Conservation (phyloP, 1,140 invertebrate genomes). For the Pseudomyrmex concolor region DNA sequence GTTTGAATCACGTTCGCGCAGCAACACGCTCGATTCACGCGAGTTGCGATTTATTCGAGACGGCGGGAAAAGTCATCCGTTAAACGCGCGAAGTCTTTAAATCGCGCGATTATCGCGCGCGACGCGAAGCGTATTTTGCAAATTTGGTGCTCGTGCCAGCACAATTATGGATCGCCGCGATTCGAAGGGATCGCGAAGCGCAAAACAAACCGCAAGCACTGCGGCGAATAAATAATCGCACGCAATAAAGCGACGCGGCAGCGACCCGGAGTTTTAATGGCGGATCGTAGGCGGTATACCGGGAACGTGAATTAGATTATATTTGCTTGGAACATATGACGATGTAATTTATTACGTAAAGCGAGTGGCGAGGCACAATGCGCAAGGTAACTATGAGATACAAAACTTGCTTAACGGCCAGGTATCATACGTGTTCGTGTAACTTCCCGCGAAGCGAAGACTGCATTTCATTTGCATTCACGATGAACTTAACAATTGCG, state of each 20-base stretch:
- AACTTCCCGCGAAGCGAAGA: neutral
- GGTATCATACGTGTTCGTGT: neutral
- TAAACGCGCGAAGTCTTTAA: neutral
- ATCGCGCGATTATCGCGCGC: conserved; percentile 1
- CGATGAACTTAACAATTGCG: conserved; percentile 33
- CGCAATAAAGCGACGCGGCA: conserved; percentile 18
- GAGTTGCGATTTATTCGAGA: conserved; percentile 30
- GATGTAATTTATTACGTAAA: conserved; percentile 43
- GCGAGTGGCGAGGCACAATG: conserved; percentile 13
- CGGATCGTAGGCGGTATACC: conserved; percentile 34
- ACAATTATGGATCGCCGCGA: conserved; percentile 35
- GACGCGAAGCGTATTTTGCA: neutral
- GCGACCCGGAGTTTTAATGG: conserved; percentile 30
- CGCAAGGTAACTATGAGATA: neutral
- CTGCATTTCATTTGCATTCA: conserved; percentile 31
- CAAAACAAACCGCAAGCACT: conserved; percentile 39
- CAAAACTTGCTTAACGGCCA: conserved; percentile 29
- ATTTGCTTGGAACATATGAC: conserved; percentile 25
- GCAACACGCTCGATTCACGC: neutral
- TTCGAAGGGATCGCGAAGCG: conserved; percentile 9
- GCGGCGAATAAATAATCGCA: conserved; percentile 45
- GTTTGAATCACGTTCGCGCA: neutral
- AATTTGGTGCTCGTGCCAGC: conserved; percentile 25
- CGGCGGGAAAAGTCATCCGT: neutral
- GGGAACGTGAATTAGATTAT: conserved; percentile 39